phyloP scores from a whole-genome alignment of 53 echinoderm and acorn worm species.

The Crossaster papposus region DNA sequence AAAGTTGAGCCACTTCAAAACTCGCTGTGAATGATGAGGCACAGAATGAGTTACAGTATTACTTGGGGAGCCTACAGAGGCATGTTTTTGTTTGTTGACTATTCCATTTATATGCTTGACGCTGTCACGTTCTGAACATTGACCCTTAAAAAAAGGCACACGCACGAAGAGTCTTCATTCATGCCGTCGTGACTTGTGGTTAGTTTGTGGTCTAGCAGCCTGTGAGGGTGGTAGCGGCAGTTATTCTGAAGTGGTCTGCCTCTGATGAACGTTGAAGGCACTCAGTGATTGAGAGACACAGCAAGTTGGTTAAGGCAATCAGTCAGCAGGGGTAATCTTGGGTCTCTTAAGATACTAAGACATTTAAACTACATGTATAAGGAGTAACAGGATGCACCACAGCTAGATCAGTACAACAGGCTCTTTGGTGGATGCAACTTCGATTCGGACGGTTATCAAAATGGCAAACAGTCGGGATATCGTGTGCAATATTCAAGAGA shows the following conservation, averaged over 20 bases:
- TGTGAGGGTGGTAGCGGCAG: background rate
- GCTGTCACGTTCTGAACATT: background rate
- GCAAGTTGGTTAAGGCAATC: too few relatives aligned
- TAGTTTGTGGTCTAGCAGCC: background rate
- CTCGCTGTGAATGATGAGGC: background rate
- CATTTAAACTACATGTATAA: too few relatives aligned
- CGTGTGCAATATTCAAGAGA: slow-evolving; percentile 3
- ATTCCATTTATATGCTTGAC: background rate
- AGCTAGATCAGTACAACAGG: background rate
- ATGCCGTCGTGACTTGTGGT: background rate
- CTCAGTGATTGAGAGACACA: background rate
- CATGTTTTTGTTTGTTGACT: background rate
- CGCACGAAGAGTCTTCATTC: background rate
- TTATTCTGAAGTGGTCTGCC: background rate
- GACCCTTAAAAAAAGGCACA: background rate
- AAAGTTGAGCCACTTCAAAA: too few relatives aligned
- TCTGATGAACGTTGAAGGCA: background rate
- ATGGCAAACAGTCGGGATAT: background rate
- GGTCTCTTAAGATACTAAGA: too few relatives aligned
- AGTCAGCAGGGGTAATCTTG: too few relatives aligned
- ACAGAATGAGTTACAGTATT: background rate
- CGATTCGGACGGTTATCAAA: background rate
- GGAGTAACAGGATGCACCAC: background rate
- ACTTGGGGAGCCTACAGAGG: background rate
- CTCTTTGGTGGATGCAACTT: background rate